Conservation (phyloP, 2,797 vertebrate species). For the Sphenodon punctatus region DNA sequence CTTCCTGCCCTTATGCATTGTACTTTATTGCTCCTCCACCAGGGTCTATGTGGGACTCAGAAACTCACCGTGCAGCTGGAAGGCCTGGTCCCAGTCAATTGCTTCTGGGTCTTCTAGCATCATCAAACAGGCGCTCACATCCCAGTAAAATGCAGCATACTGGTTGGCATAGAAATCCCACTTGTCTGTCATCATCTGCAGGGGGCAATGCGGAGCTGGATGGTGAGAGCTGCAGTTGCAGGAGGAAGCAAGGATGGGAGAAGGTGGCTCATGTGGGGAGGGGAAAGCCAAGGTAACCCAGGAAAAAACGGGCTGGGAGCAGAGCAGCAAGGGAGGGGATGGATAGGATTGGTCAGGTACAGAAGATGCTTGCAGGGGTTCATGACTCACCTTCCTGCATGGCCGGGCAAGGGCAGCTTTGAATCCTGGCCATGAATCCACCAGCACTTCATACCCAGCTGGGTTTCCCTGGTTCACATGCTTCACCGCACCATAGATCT, state of each 20-base stretch:
- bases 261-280: background rate
- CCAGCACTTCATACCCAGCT: background rate
- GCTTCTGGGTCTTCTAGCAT: background rate
- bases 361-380: background rate
- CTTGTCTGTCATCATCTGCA: constrained; percentile 10
- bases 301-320: too few species aligned
- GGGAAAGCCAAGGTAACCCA: too few species aligned
- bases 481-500: background rate
- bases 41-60: too few species aligned
- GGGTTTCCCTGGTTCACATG: constrained; percentile 5
- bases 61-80: constrained; percentile 21
- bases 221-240: background rate
- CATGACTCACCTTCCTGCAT: background rate
- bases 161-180: constrained; percentile 20
- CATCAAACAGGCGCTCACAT: background rate
- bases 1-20: too few species aligned
- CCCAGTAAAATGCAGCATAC: background rate
- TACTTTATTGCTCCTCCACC: background rate
- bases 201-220: background rate
- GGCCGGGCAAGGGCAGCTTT: background rate
- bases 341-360: too few species aligned
- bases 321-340: background rate
- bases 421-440: constrained; percentile 6
- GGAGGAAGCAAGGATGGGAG: background rate
- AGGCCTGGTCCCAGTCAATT: background rate